Evolutionary conservation across 2,888 invertebrate species (phyloP), one percentile per base, ranked within the genome.

Genomic region (Fragum whitleyi): DNA sequence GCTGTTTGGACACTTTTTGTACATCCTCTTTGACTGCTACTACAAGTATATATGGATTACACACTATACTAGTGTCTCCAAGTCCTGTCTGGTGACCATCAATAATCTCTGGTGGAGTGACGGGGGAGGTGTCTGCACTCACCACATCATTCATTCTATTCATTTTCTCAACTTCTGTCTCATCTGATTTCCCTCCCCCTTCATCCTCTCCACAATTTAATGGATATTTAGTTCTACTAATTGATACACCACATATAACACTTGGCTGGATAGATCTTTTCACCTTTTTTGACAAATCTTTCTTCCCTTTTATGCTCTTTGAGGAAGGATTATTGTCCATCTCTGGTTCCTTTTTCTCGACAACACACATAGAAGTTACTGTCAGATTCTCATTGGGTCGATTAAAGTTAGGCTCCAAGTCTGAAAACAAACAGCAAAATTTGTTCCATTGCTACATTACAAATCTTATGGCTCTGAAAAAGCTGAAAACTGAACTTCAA

Each of bases 91-190:
- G 16, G 21, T 39, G 21, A 72, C 61, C 57, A 59, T 23, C 23
- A 7, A 72, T 72, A 47, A 72, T 72, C 47, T 69, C 69, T 29
- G 69, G n/a, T 21, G 65, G 65, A 39, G 65, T 65, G 23, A 95
- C 95, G 75, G 95, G 92, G 23, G 91, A 89, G 77, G 93, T 92
- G 53, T 92, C 92, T 29, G 91, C 89, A 90, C 95, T 95, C 79
- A 96, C 96, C 0, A 96, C 96, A 93, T 96, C 96, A 91, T 96
- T 96, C 77, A 96, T 96, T 91, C 96, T 96, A 92, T 97, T 97
- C 95, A 97, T 96, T 19, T 96, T 96, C 88, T 96, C 96, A 11
- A 97, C 96, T 75, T 92, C 91, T 59, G 89, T 86, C 73, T 89
- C 88, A 55, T 87, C 83, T 16, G 61, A 65, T 28, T 53, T 59